Evolutionary conservation across 2,113 vertebrate genomes (phyloP), one percentile per base, ranked within the genome.

Genomic region (Ailurus styani): DNA sequence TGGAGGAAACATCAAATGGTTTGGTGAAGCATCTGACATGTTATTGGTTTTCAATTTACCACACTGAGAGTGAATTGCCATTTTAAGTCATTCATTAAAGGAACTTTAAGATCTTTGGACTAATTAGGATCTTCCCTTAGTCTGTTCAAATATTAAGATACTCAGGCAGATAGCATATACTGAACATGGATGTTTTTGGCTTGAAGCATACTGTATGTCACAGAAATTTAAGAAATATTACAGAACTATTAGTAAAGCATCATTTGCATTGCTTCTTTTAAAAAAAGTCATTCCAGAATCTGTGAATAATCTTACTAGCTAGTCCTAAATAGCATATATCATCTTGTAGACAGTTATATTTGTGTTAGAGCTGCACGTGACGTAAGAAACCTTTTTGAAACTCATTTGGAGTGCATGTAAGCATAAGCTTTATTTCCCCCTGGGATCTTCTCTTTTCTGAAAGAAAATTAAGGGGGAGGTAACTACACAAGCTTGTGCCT

Each of bases 391-490:
- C 50, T 91, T 89, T 96, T 37, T 25, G 40, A 60, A 94, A 88
- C 15, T 93, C n/a, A 64, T 81, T 77, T 10, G 23, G 25, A 91
- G 17, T 27, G 14, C 37, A 88, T 86, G 17, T 45, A 73, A 95
- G 75, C 27, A 60, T 86, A 81, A 37, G 3, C 31, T 37, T n/a
- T 47, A 45, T 15, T 14, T 42, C n/a, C 17, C 14, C n/a, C 73
- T 78, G 25, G 93, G 6, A 9, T 37, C 93, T 95, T 97, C 45
- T 87, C 27, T 94, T 57, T 94, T 89, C n/a, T n/a, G 31, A 91
- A 91, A 60, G 40, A 86, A 95, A 88, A 82, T 45, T 89, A 55
- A 93, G 40, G 54, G 95, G 85, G 60, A 77, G 96, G 6, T 87
- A 79, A 95, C 77, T 47, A 62, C 37, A 66, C 45, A 90, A 37